These are phyloP conservation scores for Urocynchramus pylzowi DNA, from an alignment of 2,113 vertebrate genomes.

Conservation along the genomic window DNA sequence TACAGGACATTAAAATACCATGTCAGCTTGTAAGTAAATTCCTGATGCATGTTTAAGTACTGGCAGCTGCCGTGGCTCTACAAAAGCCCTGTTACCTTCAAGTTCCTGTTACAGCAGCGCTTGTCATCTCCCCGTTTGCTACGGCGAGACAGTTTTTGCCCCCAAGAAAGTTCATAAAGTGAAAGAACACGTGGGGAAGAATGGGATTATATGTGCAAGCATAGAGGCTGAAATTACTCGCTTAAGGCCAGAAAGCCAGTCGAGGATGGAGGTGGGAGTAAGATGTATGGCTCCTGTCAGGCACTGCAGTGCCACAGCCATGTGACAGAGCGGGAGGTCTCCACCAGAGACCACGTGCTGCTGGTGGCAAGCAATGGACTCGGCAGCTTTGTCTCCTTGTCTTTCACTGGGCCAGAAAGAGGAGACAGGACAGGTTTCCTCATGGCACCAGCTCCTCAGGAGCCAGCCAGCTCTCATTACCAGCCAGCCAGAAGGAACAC, in stretches of 20 bases:
- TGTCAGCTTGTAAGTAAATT: not conserved
- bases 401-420: not conserved
- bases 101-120: not conserved
- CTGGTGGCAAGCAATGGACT: accelerated
- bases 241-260: not conserved
- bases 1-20: not conserved
- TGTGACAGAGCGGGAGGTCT: accelerated
- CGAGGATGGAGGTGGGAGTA: not conserved
- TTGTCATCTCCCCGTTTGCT: not conserved
- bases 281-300: not conserved
- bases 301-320: not conserved
- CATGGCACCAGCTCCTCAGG: not conserved
- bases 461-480: not conserved
- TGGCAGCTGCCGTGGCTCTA: not conserved
- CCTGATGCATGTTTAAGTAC: not conserved
- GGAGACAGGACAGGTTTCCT: not conserved
- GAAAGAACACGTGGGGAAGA: not conserved
- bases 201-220: not conserved
- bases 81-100: not conserved
- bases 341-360: accelerated
- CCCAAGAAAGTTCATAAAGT: not conserved
- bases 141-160: not conserved
- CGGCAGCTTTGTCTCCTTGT: not conserved
- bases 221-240: not conserved
- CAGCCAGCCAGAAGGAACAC: not conserved